A percentile compares a stretch with the other conserved stretches of the same genome.
Conservation (phyloP, 2,797 vertebrate species). For the Sparidentex hasta region DNA sequence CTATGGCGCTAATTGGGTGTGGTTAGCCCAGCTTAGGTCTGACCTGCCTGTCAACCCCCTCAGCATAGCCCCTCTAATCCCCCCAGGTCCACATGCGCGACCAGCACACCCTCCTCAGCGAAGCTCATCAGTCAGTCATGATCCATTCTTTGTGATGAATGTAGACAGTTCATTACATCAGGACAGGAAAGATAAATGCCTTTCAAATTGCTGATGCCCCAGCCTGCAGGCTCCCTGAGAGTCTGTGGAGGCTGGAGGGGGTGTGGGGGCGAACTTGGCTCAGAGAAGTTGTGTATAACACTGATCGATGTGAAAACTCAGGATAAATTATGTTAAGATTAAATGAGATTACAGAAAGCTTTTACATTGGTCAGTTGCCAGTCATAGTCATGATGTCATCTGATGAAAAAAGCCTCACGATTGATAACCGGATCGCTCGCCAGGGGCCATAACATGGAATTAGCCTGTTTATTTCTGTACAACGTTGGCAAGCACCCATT, state of each 20-base stretch:
- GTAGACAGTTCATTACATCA: slow-evolving; percentile 79
- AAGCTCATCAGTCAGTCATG: slow-evolving; percentile 79
- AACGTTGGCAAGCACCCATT: slow-evolving; percentile 31
- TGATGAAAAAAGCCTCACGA: slow-evolving; percentile 44
- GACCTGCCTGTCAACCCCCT: slow-evolving; percentile 76
- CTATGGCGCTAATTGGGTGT: slow-evolving; percentile 72
- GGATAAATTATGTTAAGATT: slow-evolving; percentile 58
- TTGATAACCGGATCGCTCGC: slow-evolving; percentile 37
- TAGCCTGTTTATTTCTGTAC: slow-evolving; percentile 45
- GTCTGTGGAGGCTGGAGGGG: slow-evolving; percentile 15
- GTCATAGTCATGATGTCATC: slow-evolving; percentile 61
- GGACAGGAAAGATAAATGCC: slow-evolving; percentile 78
- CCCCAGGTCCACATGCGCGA: slow-evolving; percentile 66
- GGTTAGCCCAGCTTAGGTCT: slow-evolving; percentile 74
- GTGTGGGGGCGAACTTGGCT: slow-evolving; percentile 22
- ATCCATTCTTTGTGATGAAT: slow-evolving; percentile 79
- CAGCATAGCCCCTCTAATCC: slow-evolving; percentile 73
- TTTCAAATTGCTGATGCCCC: slow-evolving; percentile 64
- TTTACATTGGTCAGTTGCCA: slow-evolving; percentile 63
- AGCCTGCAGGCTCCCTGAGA: slow-evolving; percentile 44
- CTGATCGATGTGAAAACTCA: slow-evolving; percentile 61
- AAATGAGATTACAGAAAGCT: slow-evolving; percentile 71
- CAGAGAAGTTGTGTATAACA: slow-evolving; percentile 34
- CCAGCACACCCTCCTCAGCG: slow-evolving; percentile 48
- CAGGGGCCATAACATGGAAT: slow-evolving; percentile 45